phyloP scores from a whole-genome alignment of 2,888 invertebrate genomes.

The Ferrisia virgata region DNA sequence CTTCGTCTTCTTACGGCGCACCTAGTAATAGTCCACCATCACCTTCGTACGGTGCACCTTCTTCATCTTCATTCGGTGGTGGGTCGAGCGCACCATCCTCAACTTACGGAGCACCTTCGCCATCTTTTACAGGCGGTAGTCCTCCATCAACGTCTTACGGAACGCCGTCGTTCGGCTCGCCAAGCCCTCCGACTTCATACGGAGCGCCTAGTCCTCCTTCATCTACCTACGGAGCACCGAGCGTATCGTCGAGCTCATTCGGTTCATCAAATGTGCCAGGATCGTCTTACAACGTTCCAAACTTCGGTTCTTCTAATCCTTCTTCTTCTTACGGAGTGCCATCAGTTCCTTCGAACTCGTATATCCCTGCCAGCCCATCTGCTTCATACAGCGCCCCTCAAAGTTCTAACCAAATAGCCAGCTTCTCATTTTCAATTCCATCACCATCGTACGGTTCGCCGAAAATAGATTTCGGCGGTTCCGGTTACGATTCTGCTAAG shows the following conservation, averaged over 20 bases:
- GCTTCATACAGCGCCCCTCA: constrained; percentile 46
- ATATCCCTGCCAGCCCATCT: constrained; percentile 11
- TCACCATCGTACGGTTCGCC: constrained; percentile 49
- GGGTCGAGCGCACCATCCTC: constrained; percentile 14
- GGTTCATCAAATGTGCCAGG: constrained; percentile 53
- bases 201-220: constrained; percentile 35
- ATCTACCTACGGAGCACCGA: constrained; percentile 41
- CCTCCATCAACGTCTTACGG: constrained; percentile 46
- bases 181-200: constrained; percentile 50
- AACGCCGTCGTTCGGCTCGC: constrained; percentile 47
- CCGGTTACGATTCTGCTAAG: constrained; percentile 35
- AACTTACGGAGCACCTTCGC: constrained; percentile 38
- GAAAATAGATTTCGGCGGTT: constrained; percentile 45
- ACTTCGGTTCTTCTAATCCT: background rate
- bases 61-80: background rate
- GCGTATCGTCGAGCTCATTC: constrained; percentile 49
- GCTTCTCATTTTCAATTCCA: constrained; percentile 47
- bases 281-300: constrained; percentile 48
- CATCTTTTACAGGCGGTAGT: background rate
- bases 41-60: constrained; percentile 47
- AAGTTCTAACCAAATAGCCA: background rate
- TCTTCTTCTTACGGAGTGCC: constrained; percentile 50
- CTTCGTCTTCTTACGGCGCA: constrained; percentile 43
- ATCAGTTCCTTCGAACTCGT: constrained; percentile 40
- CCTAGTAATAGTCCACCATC: constrained; percentile 39